Evolutionary conservation across 2,888 invertebrate genomes (phyloP), one percentile per base, ranked within the genome.

Genomic region (Trachelus stipa): DNA sequence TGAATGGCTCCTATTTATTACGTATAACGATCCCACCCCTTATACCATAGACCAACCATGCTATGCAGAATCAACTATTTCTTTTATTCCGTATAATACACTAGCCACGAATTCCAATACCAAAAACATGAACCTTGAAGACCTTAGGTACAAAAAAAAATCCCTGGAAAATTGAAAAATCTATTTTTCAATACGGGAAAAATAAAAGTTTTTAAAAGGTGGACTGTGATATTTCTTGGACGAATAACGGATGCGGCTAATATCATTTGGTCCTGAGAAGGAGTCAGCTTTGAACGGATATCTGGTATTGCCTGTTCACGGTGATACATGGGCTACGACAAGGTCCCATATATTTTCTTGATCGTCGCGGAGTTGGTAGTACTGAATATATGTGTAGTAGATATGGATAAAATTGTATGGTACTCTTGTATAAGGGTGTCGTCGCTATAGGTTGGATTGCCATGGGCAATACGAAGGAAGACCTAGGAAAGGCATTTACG

Each of bases 1-100:
- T 83, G 85, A 85, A 90, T 90, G 85, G 84, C 86, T 84, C 81
- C 87, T 86, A 90, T 90, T 90, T 89, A 88, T 90, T 89, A 90
- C 83, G 78, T 77, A 79, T 81, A 80, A 86, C 85, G 85, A 86
- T 84, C 83, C 77, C 69, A 76, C 71, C 78, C 40, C 40, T 40
- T 40, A 15, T 40, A 40, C 15, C 4, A 40, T 40, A 40, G 40
- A 15, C 15, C 37, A 12, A 37, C 37, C 40, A 15, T 15, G 15
- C 40, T 40, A 40, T 15, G 15, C 40, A 40, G 15, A 15, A 40
- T 40, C 6, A 40, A 40, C 40, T 15, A 6, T 40, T 40, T 40
- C 40, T 40, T 40, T 15, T 15, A 15, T 40, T 40, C 6, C 40
- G 40, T 15, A 40, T 4, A 15, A 40, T 40, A 40, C 2, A 40